A percentile compares a stretch with the other conserved stretches of the same genome.
These are phyloP conservation scores for Theristicus caerulescens DNA, from an alignment of 2,113 vertebrate genomes.

Conservation along the genomic window DNA sequence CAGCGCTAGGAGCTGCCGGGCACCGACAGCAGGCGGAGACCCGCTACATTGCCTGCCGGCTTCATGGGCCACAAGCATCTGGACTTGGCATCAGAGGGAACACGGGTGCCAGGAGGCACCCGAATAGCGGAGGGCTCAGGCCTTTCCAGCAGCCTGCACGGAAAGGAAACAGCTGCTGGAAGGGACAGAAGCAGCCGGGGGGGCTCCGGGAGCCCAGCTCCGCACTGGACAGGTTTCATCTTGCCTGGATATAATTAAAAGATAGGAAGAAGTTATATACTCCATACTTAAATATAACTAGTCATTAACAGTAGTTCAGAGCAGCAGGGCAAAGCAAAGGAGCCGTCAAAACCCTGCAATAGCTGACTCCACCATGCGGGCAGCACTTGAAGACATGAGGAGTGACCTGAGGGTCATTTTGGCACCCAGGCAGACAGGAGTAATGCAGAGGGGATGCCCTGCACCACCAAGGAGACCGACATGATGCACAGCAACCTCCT, in stretches of 20 bases:
- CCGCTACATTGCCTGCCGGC: fast-evolving
- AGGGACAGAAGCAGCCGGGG: fast-evolving
- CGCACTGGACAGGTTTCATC: background rate
- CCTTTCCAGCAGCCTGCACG: background rate
- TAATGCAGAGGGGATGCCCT: fast-evolving
- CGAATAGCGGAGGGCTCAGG: fast-evolving
- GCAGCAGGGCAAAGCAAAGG: background rate
- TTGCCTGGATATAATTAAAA: background rate
- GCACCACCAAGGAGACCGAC: background rate
- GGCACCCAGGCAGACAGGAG: background rate
- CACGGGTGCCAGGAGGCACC: background rate
- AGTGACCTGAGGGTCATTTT: background rate
- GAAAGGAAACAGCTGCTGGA: background rate
- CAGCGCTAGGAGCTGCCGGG: fast-evolving
- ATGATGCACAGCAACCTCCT: background rate
- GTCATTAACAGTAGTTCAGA: background rate
- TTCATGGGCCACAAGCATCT: background rate
- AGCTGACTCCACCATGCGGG: background rate
- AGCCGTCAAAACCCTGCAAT: background rate
- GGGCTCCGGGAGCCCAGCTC: background rate
- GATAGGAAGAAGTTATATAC: background rate
- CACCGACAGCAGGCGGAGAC: background rate
- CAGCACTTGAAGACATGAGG: fast-evolving
- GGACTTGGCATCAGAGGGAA: background rate
- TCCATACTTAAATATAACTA: background rate